Percentiles rank a stretch among this genome's conserved stretches.
phyloP scores from a whole-genome alignment of 2,113 vertebrate genomes.

The Halcyon senegalensis region DNA sequence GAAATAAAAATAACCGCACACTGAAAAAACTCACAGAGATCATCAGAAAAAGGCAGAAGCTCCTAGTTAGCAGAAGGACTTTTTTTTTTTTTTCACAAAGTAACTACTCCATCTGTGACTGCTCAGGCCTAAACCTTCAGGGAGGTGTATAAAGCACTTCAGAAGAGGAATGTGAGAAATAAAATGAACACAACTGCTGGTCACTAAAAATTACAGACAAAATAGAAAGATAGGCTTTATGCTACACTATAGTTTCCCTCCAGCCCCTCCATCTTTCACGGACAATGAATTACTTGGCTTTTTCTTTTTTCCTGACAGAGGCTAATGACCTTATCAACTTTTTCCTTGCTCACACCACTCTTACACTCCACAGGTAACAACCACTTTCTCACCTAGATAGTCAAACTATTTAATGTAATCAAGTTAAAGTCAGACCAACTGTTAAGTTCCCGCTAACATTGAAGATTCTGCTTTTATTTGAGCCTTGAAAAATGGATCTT shows the following conservation, averaged over 20 bases:
- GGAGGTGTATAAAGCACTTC: background rate
- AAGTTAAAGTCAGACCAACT: background rate
- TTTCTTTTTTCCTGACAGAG: slow-evolving; percentile 13
- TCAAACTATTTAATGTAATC: slow-evolving; percentile 6
- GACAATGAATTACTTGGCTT: slow-evolving; percentile 1
- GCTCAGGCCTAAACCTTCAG: background rate
- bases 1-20: background rate
- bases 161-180: background rate
- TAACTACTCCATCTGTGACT: background rate
- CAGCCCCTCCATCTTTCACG: background rate
- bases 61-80: background rate
- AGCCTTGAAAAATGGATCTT: background rate
- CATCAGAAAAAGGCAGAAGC: background rate
- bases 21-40: background rate
- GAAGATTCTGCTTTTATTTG: slow-evolving; percentile 5
- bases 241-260: background rate
- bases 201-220: background rate
- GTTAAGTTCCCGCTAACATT: background rate
- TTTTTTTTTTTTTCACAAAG: background rate
- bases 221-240: background rate
- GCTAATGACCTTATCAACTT: slow-evolving; percentile 33
- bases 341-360: background rate
- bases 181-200: background rate
- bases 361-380: background rate
- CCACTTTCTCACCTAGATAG: background rate